Base-by-base conservation (phyloP, 2,888 invertebrate species). In the Tinea semifulvella region DNA sequence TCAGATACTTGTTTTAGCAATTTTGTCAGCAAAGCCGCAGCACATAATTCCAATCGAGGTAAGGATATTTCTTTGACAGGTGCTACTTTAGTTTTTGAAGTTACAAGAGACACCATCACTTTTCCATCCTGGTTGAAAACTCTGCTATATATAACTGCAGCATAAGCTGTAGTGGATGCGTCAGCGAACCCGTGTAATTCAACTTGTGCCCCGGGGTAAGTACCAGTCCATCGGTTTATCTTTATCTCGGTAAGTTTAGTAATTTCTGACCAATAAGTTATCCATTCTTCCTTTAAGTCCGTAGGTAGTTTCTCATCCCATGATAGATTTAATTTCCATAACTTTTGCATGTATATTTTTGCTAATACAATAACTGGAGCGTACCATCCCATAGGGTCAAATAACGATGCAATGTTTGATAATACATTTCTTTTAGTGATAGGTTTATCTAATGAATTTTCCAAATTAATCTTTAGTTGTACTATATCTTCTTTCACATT, bases 301-400 rank as follows among this genome's bases (percentile, higher is more conserved):
- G 14, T 1, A 1, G 49, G 39, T 10, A 53, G 19, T 7, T 40
- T 7, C 10, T 53, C 50, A 43, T 53, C 52, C 54, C 52, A 52
- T 7, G 43, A 43, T 13, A 53, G 17, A 14, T 42, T 35, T 1
- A 43, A 13, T 39, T 47, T 43, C 52, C 52, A 55, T n/a, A 55
- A 17, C 26, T 49, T 53, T 43, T 53, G 52, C 1, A 54, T 52
- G 11, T 49, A 46, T 25, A 52, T 45, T 18, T 55, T 55, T 1
- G 49, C 49, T 14, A 3, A 31, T 17, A 52, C 39, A 18, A 53
- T 45, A 7, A 50, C 47, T 11, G 52, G 52, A 1, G 56, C 52
- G 5, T 55, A 48, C 55, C 56, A 56, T 2, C 56, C 56, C 4
- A 58, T 35, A 0, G 55, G 56, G 39, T 58, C 56, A 16, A 53